Conservation (phyloP, 2,888 invertebrate species). For the Psylliodes chrysocephalus region DNA sequence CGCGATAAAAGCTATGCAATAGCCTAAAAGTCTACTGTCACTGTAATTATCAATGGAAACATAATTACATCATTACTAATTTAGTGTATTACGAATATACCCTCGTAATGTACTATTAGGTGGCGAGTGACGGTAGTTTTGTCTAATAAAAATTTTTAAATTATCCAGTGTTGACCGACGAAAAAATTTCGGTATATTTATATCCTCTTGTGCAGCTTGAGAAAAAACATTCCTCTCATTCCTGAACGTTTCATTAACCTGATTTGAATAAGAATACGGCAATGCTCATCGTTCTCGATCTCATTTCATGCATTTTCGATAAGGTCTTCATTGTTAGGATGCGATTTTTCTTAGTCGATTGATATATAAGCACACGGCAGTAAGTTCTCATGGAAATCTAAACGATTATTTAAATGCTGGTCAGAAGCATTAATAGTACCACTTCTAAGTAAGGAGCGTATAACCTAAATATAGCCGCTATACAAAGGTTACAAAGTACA, state of each 20-base stretch:
- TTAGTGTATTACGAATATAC: too few relatives aligned
- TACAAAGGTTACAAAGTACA: conserved; percentile 42
- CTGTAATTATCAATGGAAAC: too few relatives aligned
- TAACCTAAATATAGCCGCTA: conserved; percentile 45
- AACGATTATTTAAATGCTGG: conserved; percentile 31
- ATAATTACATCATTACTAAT: too few relatives aligned
- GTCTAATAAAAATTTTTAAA: too few relatives aligned
- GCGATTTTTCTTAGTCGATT: conserved; percentile 7
- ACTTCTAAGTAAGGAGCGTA: conserved; percentile 41
- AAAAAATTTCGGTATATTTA: too few relatives aligned
- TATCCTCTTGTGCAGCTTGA: background rate
- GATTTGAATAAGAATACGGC: background rate
- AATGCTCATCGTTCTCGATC: background rate
- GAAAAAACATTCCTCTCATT: background rate
- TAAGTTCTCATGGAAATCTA: conserved; percentile 19
- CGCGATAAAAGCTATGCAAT: too few relatives aligned
- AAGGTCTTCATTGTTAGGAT: conserved; percentile 17
- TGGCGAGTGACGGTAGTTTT: too few relatives aligned
- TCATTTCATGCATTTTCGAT: background rate
- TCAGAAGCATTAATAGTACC: conserved; percentile 33
- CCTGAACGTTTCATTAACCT: background rate
- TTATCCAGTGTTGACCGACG: too few relatives aligned
- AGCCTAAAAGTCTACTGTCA: too few relatives aligned
- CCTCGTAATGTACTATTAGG: too few relatives aligned
- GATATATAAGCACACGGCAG: background rate